phyloP scores from a whole-genome alignment of 2,797 vertebrate species.

The Clarias platycephalus region DNA sequence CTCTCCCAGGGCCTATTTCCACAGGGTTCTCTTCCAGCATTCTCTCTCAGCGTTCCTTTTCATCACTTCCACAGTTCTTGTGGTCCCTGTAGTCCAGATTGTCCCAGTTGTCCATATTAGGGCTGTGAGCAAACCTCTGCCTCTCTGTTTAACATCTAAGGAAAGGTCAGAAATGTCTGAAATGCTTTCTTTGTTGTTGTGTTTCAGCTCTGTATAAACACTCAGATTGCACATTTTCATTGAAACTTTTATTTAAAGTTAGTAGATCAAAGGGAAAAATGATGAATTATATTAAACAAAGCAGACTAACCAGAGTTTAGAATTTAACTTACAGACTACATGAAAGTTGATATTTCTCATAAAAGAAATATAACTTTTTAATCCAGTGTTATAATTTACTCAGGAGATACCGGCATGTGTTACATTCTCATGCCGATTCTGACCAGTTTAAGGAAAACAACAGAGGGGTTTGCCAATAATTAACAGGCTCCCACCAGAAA shows the following conservation, averaged over 20 bases:
- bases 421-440: neutral
- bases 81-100: neutral
- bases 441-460: neutral
- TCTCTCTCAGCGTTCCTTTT: too few relatives aligned
- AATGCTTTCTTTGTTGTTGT: slow-evolving; percentile 5
- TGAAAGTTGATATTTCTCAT: neutral
- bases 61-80: neutral
- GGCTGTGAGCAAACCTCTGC: slow-evolving; percentile 9
- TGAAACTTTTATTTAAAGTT: neutral
- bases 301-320: neutral
- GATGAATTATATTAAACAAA: neutral
- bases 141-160: slow-evolving; percentile 24
- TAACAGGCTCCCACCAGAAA: neutral
- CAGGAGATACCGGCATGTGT: neutral
- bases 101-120: slow-evolving; percentile 43
- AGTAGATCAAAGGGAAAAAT: neutral
- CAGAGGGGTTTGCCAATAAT: neutral
- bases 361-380: too few relatives aligned
- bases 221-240: neutral
- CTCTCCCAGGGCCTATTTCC: neutral
- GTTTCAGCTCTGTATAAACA: neutral
- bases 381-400: neutral
- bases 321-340: neutral
- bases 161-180: slow-evolving; percentile 35
- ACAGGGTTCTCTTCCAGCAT: neutral